Evolutionary conservation across 2,113 vertebrate species (phyloP).

Genomic region (Brachypteracias leptosomus): DNA sequence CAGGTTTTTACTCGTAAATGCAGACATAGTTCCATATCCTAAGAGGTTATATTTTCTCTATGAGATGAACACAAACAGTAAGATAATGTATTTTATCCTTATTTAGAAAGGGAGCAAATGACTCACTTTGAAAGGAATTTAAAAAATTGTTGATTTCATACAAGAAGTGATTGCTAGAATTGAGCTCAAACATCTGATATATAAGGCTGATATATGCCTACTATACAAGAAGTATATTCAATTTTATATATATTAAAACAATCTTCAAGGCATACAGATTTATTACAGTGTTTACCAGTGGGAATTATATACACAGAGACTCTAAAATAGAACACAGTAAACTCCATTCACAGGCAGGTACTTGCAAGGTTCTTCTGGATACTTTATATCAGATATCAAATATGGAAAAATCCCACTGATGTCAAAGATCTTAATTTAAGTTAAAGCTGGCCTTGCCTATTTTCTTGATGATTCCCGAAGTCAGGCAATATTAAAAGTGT

Average conservation of each 20-base stretch:
- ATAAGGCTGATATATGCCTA: too few relatives aligned
- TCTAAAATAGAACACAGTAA: background rate
- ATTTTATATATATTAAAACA: background rate
- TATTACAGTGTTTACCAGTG: background rate
- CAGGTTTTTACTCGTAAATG: background rate
- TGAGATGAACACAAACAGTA: background rate
- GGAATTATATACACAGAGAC: background rate
- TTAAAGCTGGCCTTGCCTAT: too few relatives aligned
- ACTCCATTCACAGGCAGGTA: background rate
- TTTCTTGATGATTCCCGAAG: too few relatives aligned
- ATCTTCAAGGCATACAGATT: background rate
- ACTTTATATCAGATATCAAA: background rate
- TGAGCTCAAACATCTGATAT: background rate
- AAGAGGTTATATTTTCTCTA: background rate
- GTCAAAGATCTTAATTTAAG: background rate
- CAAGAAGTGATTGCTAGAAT: background rate
- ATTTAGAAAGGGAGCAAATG: background rate
- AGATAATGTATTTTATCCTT: background rate
- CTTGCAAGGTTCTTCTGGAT: background rate
- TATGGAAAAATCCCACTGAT: background rate
- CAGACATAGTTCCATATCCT: background rate
- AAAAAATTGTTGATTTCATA: background rate
- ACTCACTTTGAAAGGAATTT: background rate
- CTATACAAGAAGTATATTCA: background rate
- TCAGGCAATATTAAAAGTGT: too few relatives aligned